Conservation (phyloP, 2,888 invertebrate genomes). For the Trisateles emortualis region DNA sequence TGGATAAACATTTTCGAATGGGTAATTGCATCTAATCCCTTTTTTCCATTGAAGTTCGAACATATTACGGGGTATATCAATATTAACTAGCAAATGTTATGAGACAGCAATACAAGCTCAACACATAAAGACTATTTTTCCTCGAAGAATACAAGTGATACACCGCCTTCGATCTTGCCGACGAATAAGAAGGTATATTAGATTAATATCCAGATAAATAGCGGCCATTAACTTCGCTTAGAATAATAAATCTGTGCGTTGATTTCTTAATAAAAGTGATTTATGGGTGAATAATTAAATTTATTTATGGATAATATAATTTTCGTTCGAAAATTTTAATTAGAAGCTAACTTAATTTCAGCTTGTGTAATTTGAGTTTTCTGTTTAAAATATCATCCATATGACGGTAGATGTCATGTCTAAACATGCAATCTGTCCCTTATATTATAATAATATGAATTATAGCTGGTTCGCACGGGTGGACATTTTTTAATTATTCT, state of each 20-base stretch:
- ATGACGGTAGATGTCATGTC: slow-evolving; percentile 1
- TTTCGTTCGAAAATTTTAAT: slow-evolving; percentile 22
- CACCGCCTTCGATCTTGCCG: slow-evolving; percentile 35
- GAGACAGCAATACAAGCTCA: slow-evolving; percentile 8
- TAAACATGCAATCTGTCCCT: neutral
- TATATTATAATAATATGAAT: neutral
- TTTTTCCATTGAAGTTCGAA: too few relatives aligned
- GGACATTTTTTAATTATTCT: too few relatives aligned
- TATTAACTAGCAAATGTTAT: neutral
- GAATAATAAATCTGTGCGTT: slow-evolving; percentile 54
- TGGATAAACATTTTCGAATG: too few relatives aligned
- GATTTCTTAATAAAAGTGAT: slow-evolving; percentile 57
- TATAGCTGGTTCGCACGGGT: too few relatives aligned
- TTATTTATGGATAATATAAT: slow-evolving; percentile 44
- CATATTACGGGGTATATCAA: slow-evolving; percentile 17
- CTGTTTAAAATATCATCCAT: slow-evolving; percentile 22
- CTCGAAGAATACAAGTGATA: slow-evolving; percentile 13
- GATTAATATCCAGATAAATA: slow-evolving; percentile 61
- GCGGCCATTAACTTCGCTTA: slow-evolving; percentile 52
- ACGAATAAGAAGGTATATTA: slow-evolving; percentile 52
- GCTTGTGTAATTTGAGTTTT: slow-evolving; percentile 11
- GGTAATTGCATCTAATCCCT: too few relatives aligned
- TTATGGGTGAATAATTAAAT: slow-evolving; percentile 51
- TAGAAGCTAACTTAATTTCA: slow-evolving; percentile 12
- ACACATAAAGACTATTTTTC: neutral